Evolutionary conservation across 2,797 vertebrate species (phyloP).

Genomic region (Phrynocephalus guinanensis): DNA sequence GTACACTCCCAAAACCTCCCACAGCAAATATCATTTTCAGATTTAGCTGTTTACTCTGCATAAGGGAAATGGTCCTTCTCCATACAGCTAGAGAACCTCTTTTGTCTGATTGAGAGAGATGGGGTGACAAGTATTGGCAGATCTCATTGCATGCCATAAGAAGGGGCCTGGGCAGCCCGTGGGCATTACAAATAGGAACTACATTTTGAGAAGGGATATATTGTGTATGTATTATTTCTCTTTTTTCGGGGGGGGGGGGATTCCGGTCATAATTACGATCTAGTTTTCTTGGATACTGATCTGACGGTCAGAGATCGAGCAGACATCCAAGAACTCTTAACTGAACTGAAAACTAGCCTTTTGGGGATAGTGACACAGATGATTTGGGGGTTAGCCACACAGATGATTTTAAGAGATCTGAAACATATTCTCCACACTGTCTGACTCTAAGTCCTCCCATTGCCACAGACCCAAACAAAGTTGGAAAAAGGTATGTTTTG

Average conservation of each 20-base stretch:
- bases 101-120: not conserved
- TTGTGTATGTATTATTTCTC: not conserved
- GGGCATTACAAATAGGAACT: not conserved
- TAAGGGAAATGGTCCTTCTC: conserved; percentile 8
- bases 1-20: not conserved
- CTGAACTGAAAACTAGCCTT: not conserved
- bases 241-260: not conserved
- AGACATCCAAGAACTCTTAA: not conserved
- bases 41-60: conserved; percentile 18
- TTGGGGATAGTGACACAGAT: not conserved
- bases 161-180: not conserved
- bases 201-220: not conserved
- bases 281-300: not conserved
- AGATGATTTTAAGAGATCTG: no score
- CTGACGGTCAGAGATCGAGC: no score
- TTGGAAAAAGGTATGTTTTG: no score
- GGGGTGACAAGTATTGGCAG: not conserved
- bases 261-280: not conserved
- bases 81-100: not conserved
- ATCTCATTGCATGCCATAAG: not conserved
- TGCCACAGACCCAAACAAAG: no score
- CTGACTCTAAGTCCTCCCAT: no score
- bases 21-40: conserved; percentile 18
- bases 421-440: no score
- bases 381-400: not conserved